Evolutionary conservation across 2,113 vertebrate species (phyloP).

Genomic region (Phyllopteryx taeniolatus): DNA sequence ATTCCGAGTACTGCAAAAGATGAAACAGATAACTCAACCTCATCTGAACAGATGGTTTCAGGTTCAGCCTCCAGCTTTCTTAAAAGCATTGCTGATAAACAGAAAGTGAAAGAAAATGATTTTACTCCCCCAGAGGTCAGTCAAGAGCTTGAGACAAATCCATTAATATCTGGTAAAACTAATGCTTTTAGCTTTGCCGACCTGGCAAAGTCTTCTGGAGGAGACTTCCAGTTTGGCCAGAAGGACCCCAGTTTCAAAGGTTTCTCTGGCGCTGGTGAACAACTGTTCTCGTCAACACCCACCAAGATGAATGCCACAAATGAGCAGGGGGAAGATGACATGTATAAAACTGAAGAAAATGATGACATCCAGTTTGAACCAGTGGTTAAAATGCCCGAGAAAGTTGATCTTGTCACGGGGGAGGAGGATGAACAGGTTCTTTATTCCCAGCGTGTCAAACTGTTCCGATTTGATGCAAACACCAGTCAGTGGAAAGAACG

Average conservation of each 20-base stretch:
- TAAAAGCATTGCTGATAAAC: conserved; percentile 76
- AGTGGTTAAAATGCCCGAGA: conserved; percentile 95
- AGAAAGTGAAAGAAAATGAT: conserved; percentile 72
- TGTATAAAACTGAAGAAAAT: conserved; percentile 92
- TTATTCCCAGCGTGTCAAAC: conserved; percentile 89
- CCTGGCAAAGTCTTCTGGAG: conserved; percentile 77
- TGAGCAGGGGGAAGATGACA: conserved; percentile 83
- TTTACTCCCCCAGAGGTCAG: not conserved
- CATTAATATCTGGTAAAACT: conserved; percentile 77
- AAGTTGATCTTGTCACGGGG: conserved; percentile 91
- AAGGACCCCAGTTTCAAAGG: conserved; percentile 86
- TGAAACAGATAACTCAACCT: conserved; percentile 23
- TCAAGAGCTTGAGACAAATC: conserved; percentile 50
- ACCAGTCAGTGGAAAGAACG: conserved; percentile 96
- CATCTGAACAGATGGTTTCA: conserved; percentile 30
- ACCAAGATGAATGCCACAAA: conserved; percentile 64
- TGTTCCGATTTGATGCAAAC: conserved; percentile 90
- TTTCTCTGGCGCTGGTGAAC: conserved; percentile 83
- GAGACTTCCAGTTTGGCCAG: conserved; percentile 83
- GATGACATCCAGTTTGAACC: conserved; percentile 98
- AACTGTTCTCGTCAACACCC: conserved; percentile 78
- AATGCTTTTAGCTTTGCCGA: conserved; percentile 85
- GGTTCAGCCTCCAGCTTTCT: conserved; percentile 64
- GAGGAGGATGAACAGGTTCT: conserved; percentile 92
- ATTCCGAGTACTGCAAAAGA: conserved; percentile 75